Base-by-base conservation (phyloP, 2,113 vertebrate genomes). In the Macquaria ambigua region DNA sequence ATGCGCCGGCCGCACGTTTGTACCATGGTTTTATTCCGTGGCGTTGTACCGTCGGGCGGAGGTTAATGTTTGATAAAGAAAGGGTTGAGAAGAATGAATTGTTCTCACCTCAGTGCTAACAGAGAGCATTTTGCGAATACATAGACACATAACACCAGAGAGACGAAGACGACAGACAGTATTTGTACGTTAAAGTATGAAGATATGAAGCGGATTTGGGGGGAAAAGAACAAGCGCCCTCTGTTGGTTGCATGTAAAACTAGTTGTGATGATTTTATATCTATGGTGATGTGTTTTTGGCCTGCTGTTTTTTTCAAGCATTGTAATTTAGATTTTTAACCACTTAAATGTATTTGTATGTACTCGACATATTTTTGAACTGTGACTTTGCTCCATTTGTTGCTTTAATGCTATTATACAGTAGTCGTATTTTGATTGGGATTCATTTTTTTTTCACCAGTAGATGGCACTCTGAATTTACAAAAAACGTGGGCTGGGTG, bases 1-100 rank as follows among this genome's bases (percentile, higher is more conserved):
- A 20, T 63, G 91, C 93, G 93, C 6, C 11, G 7, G 39, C 6
- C 53, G 73, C 12, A 5, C 4, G 52, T 78, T 74, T 70, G 1
- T 0, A 1, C 28, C 28, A 31, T 31, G 28, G 28, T 2, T 31
- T 31, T 31, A 2, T 31, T 2, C 7, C 2, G 0, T 23, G 31
- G 25, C 5, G 80, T 56, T 2, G 28, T 53, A 3, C 75, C 8
- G 10, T 0, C 18, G 79, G 48, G 81, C 69, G 89, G 85, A 31
- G 55, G 12, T 71, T 61, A 11, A 6, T 10, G 5, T 23, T 56
- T 4, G 11, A 3, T 31, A 58, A 16, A 2, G 43, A 58, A 23
- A 3, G 10, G 5, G 3, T 10, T 31, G 25, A 7, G 2, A 7
- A 58, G 15, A 46, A 20, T 1, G 37, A 4, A 15, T 1, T 6